A percentile compares a stretch with the other conserved stretches of the same genome.
These are phyloP conservation scores for Platysternon megacephalum DNA, from an alignment of 2,113 vertebrate genomes.

Conservation along the genomic window DNA sequence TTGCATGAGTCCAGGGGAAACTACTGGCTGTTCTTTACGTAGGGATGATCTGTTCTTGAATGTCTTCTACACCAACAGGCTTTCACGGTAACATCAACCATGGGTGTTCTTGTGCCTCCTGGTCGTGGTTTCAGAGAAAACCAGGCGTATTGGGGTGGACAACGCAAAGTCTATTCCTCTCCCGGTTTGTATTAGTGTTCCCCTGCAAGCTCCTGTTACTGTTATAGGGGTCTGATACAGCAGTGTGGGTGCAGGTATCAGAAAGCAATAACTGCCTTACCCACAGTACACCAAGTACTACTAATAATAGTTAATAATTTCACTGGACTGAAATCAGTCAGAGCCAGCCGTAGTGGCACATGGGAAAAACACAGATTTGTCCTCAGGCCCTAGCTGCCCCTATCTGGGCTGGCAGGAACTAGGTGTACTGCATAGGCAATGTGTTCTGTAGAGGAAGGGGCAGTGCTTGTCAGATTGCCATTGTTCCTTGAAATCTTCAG, in stretches of 20 bases:
- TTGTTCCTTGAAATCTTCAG: neutral
- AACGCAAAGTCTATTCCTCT: accelerated
- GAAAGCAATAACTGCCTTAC: neutral
- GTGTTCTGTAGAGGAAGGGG: neutral
- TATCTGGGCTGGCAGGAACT: neutral
- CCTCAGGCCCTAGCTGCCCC: neutral
- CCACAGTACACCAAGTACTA: neutral
- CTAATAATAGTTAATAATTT: neutral
- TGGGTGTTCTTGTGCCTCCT: neutral
- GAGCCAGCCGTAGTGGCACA: neutral
- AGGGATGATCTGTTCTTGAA: neutral
- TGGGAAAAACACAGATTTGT: accelerated
- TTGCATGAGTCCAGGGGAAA: neutral
- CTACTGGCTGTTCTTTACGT: neutral
- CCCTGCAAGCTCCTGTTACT: neutral
- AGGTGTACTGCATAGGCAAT: neutral
- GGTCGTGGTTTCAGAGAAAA: neutral
- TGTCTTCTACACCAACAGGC: neutral
- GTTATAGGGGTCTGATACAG: neutral
- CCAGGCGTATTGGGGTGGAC: neutral
- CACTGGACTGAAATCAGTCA: neutral
- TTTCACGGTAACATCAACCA: neutral
- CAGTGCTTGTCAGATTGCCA: neutral
- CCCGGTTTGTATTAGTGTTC: neutral
- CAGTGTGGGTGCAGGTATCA: neutral